phyloP scores from a whole-genome alignment of 2,113 vertebrate genomes.

The human region DNA sequence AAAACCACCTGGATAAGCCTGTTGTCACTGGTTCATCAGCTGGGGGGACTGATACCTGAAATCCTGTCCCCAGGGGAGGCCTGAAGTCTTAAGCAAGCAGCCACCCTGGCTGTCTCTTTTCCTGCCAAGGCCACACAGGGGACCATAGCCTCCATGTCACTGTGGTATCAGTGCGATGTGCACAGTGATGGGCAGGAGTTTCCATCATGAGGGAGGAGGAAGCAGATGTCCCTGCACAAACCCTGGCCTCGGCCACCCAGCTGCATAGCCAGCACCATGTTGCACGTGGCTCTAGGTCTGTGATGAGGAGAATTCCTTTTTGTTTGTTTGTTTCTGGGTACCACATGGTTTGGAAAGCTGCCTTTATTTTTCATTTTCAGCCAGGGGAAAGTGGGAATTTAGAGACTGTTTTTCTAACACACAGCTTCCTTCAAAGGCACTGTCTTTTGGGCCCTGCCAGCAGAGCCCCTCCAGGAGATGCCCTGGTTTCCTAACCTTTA shows the following conservation, averaged over 20 bases:
- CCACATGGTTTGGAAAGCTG: not conserved
- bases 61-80: not conserved
- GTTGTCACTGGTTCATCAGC: not conserved
- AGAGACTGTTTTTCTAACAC: not conserved
- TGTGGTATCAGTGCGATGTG: not conserved
- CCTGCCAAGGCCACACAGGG: not conserved
- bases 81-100: not conserved
- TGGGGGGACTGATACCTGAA: not conserved
- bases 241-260: not conserved
- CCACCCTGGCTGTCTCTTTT: too few relatives aligned
- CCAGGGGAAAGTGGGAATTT: not conserved
- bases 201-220: rapidly evolving
- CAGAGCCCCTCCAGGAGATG: not conserved
- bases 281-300: rapidly evolving
- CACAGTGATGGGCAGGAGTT: not conserved
- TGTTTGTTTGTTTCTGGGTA: too few relatives aligned
- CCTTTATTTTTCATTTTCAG: not conserved
- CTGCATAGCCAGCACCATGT: not conserved
- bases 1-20: not conserved
- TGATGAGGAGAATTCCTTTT: not conserved
- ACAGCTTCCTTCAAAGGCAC: not conserved
- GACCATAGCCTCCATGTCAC: not conserved
- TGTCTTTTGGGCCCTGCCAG: not conserved
- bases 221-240: not conserved
- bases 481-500: not conserved